These are phyloP conservation scores for Crotalus tigris DNA, from an alignment of 2,113 vertebrate species.

Conservation along the genomic window DNA sequence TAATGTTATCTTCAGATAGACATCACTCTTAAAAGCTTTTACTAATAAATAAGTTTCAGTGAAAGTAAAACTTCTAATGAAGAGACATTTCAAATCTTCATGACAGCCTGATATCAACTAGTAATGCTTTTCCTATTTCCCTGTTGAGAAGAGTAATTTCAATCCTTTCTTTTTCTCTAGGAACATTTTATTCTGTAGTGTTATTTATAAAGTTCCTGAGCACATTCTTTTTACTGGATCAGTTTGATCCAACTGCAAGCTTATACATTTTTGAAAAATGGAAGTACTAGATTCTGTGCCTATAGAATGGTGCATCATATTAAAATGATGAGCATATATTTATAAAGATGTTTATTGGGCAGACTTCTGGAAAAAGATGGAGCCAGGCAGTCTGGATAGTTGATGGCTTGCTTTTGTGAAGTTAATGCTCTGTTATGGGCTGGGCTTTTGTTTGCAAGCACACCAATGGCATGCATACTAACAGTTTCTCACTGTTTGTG, in stretches of 20 bases:
- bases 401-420: constrained; percentile 15
- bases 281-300: not conserved
- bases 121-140: not conserved
- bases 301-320: not conserved
- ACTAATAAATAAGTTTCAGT: not conserved
- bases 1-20: not conserved
- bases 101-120: not conserved
- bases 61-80: not conserved
- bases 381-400: not conserved
- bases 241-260: not conserved
- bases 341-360: not conserved
- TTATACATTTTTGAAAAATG: not conserved
- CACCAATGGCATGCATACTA: not conserved
- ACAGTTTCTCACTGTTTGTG: not conserved
- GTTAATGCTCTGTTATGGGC: not conserved
- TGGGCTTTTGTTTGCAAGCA: not conserved
- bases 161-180: not conserved
- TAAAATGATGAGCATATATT: not conserved
- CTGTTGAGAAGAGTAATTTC: not conserved
- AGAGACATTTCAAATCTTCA: not conserved
- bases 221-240: not conserved
- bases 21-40: not conserved
- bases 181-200: not conserved
- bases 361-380: not conserved
- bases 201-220: not conserved